A percentile compares a stretch with the other conserved stretches of the same genome.
Evolutionary conservation across 92 coral and sea anemone species (phyloP).

Genomic region (Paragorgia papillata): DNA sequence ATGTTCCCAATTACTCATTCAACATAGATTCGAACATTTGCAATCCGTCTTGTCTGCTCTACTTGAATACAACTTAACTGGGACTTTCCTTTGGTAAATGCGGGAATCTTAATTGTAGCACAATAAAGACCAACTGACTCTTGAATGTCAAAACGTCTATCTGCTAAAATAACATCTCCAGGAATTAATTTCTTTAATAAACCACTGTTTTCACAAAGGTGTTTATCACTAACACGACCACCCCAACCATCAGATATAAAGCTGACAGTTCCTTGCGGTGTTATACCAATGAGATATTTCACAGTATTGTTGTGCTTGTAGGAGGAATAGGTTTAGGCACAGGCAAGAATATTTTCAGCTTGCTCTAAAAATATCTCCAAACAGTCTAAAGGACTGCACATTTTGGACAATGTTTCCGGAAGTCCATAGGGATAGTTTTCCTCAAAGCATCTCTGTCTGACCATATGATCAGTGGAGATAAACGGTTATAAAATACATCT

Average conservation of each 20-base stretch:
- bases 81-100: conserved; percentile 57
- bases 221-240: conserved; percentile 29
- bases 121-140: conserved; percentile 58
- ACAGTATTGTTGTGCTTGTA: conserved; percentile 55
- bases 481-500: conserved; percentile 56
- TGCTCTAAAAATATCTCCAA: conserved; percentile 36
- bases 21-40: conserved; percentile 11
- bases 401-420: conserved; percentile 59
- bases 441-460: conserved; percentile 15
- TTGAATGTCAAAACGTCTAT: conserved; percentile 52
- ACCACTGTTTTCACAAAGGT: conserved; percentile 51
- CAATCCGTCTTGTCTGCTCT: conserved; percentile 21
- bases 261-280: conserved; percentile 50
- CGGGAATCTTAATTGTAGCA: conserved; percentile 56
- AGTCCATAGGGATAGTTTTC: conserved; percentile 59
- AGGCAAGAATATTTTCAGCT: conserved; percentile 39
- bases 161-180: conserved; percentile 58
- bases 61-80: conserved; percentile 33
- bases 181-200: conserved; percentile 51
- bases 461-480: conserved; percentile 48
- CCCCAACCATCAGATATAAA: conserved; percentile 52
- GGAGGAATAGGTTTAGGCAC: conserved; percentile 61
- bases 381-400: conserved; percentile 65
- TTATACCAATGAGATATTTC: conserved; percentile 55
- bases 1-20: conserved; percentile 23